A percentile compares a stretch with the other conserved stretches of the same genome.
These are phyloP conservation scores for Drosophila ustulata DNA, from an alignment of 2,888 invertebrate species.

Conservation along the genomic window DNA sequence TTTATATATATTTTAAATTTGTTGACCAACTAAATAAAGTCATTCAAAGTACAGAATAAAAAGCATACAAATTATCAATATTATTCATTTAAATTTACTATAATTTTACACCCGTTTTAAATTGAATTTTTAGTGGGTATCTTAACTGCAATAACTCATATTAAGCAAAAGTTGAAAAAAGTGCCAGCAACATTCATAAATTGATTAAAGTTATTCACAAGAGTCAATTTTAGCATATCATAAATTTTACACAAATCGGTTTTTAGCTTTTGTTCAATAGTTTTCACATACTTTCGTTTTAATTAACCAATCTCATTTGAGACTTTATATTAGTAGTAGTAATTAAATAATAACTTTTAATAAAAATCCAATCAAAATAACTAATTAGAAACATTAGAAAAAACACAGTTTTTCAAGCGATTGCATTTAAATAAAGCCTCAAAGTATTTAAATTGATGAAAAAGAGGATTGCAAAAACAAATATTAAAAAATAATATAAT, in stretches of 20 bases:
- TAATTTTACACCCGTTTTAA: too few relatives aligned
- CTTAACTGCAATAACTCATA: too few relatives aligned
- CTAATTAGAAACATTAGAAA: background rate
- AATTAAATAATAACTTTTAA: background rate
- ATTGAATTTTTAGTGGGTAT: too few relatives aligned
- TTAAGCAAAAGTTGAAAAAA: too few relatives aligned
- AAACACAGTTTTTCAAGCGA: background rate
- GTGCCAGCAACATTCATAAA: slow-evolving; percentile 16
- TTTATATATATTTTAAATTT: background rate
- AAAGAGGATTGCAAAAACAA: too few relatives aligned
- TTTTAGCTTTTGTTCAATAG: slow-evolving; percentile 9
- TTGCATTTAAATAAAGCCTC: too few relatives aligned
- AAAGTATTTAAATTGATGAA: too few relatives aligned
- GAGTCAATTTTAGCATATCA: slow-evolving; percentile 46
- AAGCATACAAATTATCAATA: too few relatives aligned
- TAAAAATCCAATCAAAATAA: background rate
- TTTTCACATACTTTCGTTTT: background rate
- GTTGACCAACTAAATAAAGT: too few relatives aligned
- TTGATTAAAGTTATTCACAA: slow-evolving; percentile 52
- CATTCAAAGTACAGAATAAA: too few relatives aligned
- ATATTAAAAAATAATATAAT: too few relatives aligned
- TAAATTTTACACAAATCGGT: slow-evolving; percentile 13
- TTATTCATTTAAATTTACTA: too few relatives aligned
- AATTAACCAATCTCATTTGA: background rate
- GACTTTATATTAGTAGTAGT: background rate